Conservation (phyloP, 2,888 invertebrate genomes). For the Marronus borbonicus region DNA sequence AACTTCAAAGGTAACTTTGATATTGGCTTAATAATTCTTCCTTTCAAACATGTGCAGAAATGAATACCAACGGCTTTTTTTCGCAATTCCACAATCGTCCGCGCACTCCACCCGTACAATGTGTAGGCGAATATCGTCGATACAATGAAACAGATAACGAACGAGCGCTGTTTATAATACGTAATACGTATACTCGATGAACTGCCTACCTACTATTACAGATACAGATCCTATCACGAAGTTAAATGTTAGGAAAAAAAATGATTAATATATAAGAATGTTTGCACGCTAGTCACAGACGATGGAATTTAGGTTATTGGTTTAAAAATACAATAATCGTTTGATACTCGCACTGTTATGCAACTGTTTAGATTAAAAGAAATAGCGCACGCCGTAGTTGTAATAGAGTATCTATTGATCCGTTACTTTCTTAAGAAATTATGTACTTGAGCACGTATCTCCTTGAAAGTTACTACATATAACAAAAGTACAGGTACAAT, state of each 20-base stretch:
- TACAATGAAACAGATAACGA: conserved; percentile 36
- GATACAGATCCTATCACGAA: conserved; percentile 41
- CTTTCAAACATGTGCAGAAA: conserved; percentile 39
- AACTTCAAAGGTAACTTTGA: conserved; percentile 23
- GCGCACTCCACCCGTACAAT: conserved; percentile 40
- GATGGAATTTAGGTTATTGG: conserved; percentile 41
- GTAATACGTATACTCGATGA: conserved; percentile 16
- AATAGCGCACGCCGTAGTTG: not conserved
- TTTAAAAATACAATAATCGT: conserved; percentile 39
- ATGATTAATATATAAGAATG: conserved; percentile 43
- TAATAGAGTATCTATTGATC: conserved; percentile 10
- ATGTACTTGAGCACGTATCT: not conserved
- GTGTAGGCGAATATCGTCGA: conserved; percentile 39
- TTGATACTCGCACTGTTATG: conserved; percentile 32
- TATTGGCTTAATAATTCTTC: conserved; percentile 29
- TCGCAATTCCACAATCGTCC: conserved; percentile 31
- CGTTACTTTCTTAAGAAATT: conserved; percentile 17
- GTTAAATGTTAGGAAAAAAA: conserved; percentile 25
- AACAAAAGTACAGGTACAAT: no score
- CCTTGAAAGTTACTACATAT: no score
- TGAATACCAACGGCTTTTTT: conserved; percentile 28
- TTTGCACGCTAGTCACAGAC: conserved; percentile 36
- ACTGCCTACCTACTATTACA: conserved; percentile 20
- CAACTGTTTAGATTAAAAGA: conserved; percentile 4
- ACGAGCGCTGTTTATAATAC: conserved; percentile 30